Evolutionary conservation across 2,888 invertebrate species (phyloP).

Genomic region (Microctonus aethiopoides): DNA sequence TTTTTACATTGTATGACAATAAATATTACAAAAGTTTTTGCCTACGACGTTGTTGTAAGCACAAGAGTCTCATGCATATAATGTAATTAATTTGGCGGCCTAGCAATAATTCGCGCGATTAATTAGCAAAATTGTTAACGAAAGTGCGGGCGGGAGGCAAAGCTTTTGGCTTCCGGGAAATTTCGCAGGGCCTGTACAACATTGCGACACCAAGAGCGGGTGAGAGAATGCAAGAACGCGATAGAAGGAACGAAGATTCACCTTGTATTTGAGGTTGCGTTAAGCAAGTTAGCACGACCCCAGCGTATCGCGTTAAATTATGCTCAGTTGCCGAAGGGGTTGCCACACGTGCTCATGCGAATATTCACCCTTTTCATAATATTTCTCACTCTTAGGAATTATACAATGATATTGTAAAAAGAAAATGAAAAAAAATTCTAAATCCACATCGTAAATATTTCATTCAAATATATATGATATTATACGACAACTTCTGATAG

Average conservation of each 20-base stretch:
- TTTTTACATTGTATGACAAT: not conserved
- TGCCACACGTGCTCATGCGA: conserved; percentile 49
- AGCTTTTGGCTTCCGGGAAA: conserved; percentile 24
- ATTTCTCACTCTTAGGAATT: conserved; percentile 27
- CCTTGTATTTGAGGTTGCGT: conserved; percentile 63
- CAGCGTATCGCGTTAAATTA: conserved; percentile 66
- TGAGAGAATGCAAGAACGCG: not conserved
- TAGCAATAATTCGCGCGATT: conserved; percentile 31
- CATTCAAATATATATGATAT: not conserved
- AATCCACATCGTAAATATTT: not conserved
- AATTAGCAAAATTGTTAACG: conserved; percentile 34
- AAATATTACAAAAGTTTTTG: not conserved
- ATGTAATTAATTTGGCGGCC: conserved; percentile 23
- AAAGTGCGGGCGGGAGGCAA: conserved; percentile 23
- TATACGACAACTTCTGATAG: not conserved
- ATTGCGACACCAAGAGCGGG: not conserved
- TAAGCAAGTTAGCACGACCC: conserved; percentile 67
- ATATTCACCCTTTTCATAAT: conserved; percentile 25
- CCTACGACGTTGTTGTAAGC: not conserved
- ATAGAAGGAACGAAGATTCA: conserved; percentile 1
- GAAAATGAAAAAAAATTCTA: not conserved
- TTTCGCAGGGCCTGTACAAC: conserved; percentile 21
- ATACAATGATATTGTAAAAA: not conserved
- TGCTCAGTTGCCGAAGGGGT: conserved; percentile 58
- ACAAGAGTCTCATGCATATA: not conserved